A percentile compares a stretch with the other conserved stretches of the same genome.
phyloP scores from a whole-genome alignment of 2,888 invertebrate species.

The Zygogramma bicolorata region DNA sequence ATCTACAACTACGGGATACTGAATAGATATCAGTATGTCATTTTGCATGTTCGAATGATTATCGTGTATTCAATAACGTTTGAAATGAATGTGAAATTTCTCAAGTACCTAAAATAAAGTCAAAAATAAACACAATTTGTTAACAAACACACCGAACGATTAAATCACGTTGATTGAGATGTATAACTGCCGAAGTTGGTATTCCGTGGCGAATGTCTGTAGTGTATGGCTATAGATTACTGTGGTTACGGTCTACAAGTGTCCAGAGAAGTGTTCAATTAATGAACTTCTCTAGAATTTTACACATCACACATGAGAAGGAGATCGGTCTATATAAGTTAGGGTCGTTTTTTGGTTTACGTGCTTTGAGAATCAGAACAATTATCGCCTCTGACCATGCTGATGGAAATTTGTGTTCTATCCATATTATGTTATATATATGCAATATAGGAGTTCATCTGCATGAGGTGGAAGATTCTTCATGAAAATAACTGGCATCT shows the following conservation, averaged over 20 bases:
- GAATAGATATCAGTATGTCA: too few relatives aligned
- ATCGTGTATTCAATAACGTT: too few relatives aligned
- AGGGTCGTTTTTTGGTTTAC: background rate
- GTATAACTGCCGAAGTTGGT: too few relatives aligned
- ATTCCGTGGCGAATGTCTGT: too few relatives aligned
- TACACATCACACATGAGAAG: background rate
- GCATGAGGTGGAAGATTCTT: background rate
- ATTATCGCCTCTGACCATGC: background rate
- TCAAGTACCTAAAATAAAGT: too few relatives aligned
- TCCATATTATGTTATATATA: background rate
- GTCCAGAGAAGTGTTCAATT: background rate
- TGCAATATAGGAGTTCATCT: background rate
- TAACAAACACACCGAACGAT: too few relatives aligned
- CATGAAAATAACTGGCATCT: background rate
- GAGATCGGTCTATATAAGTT: background rate
- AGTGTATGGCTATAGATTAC: too few relatives aligned
- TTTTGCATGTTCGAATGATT: too few relatives aligned
- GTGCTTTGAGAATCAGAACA: background rate
- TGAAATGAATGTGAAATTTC: too few relatives aligned
- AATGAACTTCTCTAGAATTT: background rate
- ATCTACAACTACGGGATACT: too few relatives aligned
- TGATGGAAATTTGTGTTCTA: constrained; percentile 2
- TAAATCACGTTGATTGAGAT: too few relatives aligned
- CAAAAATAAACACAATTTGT: too few relatives aligned
- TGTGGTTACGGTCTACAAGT: background rate